Evolutionary conservation across 2,797 vertebrate species (phyloP), one percentile per base, ranked within the genome.

Genomic region (Fistularia tabacaria): DNA sequence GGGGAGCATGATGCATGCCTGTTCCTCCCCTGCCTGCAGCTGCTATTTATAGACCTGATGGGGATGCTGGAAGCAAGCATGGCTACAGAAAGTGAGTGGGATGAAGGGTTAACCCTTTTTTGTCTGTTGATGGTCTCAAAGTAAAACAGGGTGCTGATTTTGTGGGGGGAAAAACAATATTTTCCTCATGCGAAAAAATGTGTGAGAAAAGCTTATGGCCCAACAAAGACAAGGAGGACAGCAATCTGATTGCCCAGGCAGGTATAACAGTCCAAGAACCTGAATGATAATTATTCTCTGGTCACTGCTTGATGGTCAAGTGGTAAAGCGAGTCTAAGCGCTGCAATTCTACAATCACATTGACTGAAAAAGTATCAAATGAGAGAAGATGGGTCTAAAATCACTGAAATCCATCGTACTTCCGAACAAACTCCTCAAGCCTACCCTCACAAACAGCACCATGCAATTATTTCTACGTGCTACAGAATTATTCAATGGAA

Each of bases 21-120:
- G 59, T 61, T 64, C 53, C 59, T 64, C 59, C 64, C 14, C 59
- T 74, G 72, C 64, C 81, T 85, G 82, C 86, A 77, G 77, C 36
- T 48, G 82, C 88, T 90, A 91, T 88, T 68, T 89, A 82, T 91
- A 90, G 86, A 84, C 66, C 71, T 54, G 72, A 37, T 49, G 54
- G 71, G 80, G 79, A 78, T 69, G 76, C 25, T 79, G 71, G 72
- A 71, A 82, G 62, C 54, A 76, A 67, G 57, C 67, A 2, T 79
- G 70, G 80, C 78, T 80, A 76, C 80, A 83, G 82, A 25, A 79
- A 72, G 71, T 74, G 70, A 11, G 57, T 49, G 54, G 63, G 66
- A 25, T 74, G 55, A 62, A 75, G 75, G 64, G 14, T 59, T 82
- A 85, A 84, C 84, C 69, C 74, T 77, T 79, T 15, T 38, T 14